Evolutionary conservation across 1,140 invertebrate species (phyloP), one percentile per base, ranked within the genome.

Genomic region (Archivesica marissinica): DNA sequence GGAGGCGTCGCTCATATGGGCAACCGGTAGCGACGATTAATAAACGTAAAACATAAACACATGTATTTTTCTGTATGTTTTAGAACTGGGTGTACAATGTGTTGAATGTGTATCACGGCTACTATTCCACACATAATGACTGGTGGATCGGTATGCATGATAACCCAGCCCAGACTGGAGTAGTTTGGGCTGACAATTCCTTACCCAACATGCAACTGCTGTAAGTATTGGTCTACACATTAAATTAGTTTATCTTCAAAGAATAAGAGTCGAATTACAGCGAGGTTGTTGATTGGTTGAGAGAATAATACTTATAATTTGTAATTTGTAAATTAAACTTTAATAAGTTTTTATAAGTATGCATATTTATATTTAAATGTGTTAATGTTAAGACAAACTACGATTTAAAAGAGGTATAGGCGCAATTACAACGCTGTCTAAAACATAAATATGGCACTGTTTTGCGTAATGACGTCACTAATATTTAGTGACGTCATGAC

Each of bases 141-240:
- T 83, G 80, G 80, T 83, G 80, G 80, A 75, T 83, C 17, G 80
- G 80, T 75, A 47, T 83, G 35, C 54, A 74, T 33, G 80, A 83
- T 56, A 74, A 74, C 52, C 44, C 68, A 6, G 56, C 23, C 6
- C 68, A 74, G 33, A 75, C 68, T 25, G 68, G 66, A 64, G 23
- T 59, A 1, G 38, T 64, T 0, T 83, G 80, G 80, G n/a, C 50
- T 15, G 80, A 83, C 38, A 47, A n/a, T n/a, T 74, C 80, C 0
- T 17, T n/a, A 41, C 47, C 64, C 15, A 56, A 70, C 30, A 47
- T n/a, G 50, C 41, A 56, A 61, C 38, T 83, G 1, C 44, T 83
- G 80, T 83, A 75, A 83, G 68, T 70, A 72, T 28, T 47, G 9
- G 9, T 11, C 9, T 11, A 9, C 44, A 20, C 9, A 20, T 11